Evolutionary conservation across 2,888 invertebrate genomes (phyloP).

Genomic region (Anthophora plumipes): DNA sequence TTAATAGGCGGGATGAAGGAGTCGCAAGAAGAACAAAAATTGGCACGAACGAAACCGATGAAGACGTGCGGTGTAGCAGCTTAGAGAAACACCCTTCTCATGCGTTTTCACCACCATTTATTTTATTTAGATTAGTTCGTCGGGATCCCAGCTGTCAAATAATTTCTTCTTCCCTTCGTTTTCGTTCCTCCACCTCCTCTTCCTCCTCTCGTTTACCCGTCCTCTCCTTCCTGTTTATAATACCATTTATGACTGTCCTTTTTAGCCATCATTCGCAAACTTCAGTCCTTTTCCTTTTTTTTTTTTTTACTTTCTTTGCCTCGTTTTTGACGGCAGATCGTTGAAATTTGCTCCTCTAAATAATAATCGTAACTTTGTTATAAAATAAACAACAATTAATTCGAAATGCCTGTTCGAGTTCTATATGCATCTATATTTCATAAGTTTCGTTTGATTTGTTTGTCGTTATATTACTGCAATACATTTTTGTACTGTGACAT

Average conservation of each 20-base stretch:
- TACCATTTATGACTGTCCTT: conserved; percentile 38
- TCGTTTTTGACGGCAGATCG: not conserved
- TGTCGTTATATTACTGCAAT: too few species aligned
- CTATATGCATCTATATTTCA: too few species aligned
- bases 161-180: conserved; percentile 42
- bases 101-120: conserved; percentile 34
- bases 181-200: conserved; percentile 6
- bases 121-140: conserved; percentile 54
- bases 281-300: not conserved
- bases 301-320: too few species aligned
- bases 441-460: not conserved
- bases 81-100: conserved; percentile 28
- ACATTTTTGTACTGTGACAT: too few species aligned
- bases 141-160: conserved; percentile 51
- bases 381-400: not conserved
- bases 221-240: conserved; percentile 8
- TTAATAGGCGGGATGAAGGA: conserved; percentile 38
- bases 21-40: conserved; percentile 44
- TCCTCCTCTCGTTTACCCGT: not conserved
- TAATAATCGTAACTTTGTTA: not conserved
- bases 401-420: not conserved
- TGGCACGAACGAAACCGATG: conserved; percentile 54
- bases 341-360: not conserved
- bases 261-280: not conserved
- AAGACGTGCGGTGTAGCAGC: conserved; percentile 55